Conservation (phyloP, 2,888 invertebrate genomes). For the Mesorhabditis sp. region DNA sequence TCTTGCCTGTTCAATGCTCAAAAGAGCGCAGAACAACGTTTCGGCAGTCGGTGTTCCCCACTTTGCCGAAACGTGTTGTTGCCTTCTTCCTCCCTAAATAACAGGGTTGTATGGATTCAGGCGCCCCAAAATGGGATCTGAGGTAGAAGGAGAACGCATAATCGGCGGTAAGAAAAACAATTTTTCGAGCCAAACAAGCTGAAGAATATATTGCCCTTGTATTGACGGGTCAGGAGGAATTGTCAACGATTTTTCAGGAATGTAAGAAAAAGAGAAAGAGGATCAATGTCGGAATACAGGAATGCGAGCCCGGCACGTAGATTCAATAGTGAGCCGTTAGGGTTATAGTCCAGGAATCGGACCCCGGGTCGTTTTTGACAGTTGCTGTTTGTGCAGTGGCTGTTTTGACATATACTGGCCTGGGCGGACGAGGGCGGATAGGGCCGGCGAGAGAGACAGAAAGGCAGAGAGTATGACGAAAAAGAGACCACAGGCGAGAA, state of each 20-base stretch:
- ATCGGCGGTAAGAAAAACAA: not conserved
- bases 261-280: too few relatives aligned
- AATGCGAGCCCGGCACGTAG: too few relatives aligned
- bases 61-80: not conserved
- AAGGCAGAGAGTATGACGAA: constrained; percentile 7
- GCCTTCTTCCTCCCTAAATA: not conserved
- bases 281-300: too few relatives aligned
- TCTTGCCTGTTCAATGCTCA: not conserved
- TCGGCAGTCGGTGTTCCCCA: not conserved
- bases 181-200: too few relatives aligned
- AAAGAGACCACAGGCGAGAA: not conserved
- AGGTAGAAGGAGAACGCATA: not conserved
- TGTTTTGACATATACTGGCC: too few relatives aligned
- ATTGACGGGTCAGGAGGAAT: too few relatives aligned
- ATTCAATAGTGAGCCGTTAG: too few relatives aligned
- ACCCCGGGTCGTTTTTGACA: too few relatives aligned
- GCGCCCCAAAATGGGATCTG: not conserved
- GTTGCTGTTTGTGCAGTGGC: too few relatives aligned
- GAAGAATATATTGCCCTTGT: too few relatives aligned
- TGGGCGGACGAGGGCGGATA: constrained; percentile 5
- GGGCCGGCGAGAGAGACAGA: constrained; percentile 9
- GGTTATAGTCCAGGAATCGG: too few relatives aligned
- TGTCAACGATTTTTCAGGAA: too few relatives aligned
- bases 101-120: not conserved
- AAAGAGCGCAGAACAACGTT: constrained; percentile 2